Evolutionary conservation across 2,113 vertebrate genomes (phyloP).

Genomic region (Nothoprocta perdicaria): DNA sequence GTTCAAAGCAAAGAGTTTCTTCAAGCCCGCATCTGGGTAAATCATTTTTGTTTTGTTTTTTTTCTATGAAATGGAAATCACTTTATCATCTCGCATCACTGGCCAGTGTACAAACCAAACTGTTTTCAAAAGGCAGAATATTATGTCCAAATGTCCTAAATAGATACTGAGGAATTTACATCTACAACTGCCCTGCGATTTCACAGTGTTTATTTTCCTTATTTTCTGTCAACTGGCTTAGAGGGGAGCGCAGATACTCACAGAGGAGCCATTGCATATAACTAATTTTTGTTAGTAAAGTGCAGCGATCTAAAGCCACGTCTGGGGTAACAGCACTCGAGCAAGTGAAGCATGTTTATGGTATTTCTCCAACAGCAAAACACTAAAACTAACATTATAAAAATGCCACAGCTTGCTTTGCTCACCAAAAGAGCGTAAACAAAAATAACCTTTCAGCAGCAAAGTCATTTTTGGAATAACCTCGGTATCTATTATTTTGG

Average conservation of each 20-base stretch:
- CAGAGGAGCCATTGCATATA: neutral
- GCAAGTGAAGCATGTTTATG: neutral
- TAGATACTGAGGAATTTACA: neutral
- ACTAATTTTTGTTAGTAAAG: neutral
- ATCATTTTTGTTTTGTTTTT: neutral
- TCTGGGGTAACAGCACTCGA: accelerated
- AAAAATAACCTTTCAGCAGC: neutral
- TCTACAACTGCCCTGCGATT: neutral
- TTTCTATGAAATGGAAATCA: constrained; percentile 52
- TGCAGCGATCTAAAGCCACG: neutral
- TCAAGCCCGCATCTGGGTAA: neutral
- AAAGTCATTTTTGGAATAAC: neutral
- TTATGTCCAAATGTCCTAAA: neutral
- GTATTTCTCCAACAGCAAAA: neutral
- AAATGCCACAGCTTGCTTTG: neutral
- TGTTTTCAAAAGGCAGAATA: constrained; percentile 16
- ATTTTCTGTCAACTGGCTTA: neutral
- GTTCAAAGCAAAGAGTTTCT: constrained; percentile 44
- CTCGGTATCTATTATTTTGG: neutral
- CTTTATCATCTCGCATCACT: neutral
- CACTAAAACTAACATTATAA: neutral
- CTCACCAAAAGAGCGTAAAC: neutral
- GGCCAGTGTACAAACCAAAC: neutral
- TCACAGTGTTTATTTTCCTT: neutral
- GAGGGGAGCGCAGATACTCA: neutral